Percentiles rank a stretch among this genome's conserved stretches.
Evolutionary conservation across 2,797 vertebrate genomes (phyloP).

Genomic region (Gymnoscopelus braueri): DNA sequence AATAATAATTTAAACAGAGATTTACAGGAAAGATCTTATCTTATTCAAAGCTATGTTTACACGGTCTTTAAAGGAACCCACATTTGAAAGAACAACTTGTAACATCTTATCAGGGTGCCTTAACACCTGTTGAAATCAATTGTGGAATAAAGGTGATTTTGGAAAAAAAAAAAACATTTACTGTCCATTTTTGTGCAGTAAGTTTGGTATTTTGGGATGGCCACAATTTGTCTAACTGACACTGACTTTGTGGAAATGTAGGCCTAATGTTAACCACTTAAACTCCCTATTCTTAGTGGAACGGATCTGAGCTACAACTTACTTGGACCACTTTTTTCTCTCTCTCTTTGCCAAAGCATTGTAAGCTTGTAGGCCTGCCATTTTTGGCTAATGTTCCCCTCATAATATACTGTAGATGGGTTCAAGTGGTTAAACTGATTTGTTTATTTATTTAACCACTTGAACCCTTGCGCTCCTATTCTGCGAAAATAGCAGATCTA

Average conservation of each 20-base stretch:
- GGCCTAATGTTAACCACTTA: too few species aligned
- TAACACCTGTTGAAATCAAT: constrained; percentile 86
- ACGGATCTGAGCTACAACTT: too few species aligned
- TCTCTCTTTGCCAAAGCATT: too few species aligned
- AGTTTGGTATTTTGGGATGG: background rate
- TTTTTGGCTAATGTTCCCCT: too few species aligned
- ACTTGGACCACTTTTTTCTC: too few species aligned
- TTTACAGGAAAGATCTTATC: constrained; percentile 79
- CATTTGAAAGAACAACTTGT: constrained; percentile 75
- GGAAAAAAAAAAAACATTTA: constrained; percentile 71
- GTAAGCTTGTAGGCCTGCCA: too few species aligned
- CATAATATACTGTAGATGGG: too few species aligned
- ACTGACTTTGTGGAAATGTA: background rate
- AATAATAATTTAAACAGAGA: constrained; percentile 79
- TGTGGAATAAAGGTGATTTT: constrained; percentile 90
- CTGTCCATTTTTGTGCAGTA: background rate
- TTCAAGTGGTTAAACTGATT: too few species aligned
- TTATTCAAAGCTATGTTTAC: constrained; percentile 83
- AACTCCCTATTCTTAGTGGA: too few species aligned
- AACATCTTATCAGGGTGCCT: constrained; percentile 86
- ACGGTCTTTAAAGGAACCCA: constrained; percentile 77
- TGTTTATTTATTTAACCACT: too few species aligned
- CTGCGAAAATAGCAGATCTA: too few species aligned
- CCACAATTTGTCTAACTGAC: background rate
- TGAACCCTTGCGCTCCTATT: too few species aligned